phyloP scores from a whole-genome alignment of 2,888 invertebrate genomes.

The Idaea straminata region DNA sequence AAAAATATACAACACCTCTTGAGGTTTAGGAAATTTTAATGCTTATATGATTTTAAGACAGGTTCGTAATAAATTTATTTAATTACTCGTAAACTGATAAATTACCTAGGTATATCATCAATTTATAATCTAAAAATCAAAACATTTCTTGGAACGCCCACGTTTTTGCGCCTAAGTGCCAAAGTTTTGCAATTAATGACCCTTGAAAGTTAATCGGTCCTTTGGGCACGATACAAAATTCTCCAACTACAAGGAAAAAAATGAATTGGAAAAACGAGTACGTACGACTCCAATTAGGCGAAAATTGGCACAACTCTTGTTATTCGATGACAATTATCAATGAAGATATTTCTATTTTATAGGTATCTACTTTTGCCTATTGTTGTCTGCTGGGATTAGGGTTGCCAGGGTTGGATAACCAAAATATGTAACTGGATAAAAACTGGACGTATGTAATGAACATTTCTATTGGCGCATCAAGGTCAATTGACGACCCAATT shows the following conservation, averaged over 20 bases:
- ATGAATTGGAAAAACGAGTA: constrained; percentile 18
- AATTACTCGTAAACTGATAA: no score
- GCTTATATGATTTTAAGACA: no score
- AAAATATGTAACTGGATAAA: not conserved
- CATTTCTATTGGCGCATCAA: no score
- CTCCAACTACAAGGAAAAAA: constrained; percentile 21
- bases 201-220: constrained; percentile 17
- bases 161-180: constrained; percentile 1
- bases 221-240: constrained; percentile 12
- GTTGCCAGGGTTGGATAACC: not conserved
- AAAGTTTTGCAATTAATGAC: constrained; percentile 19
- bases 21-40: no score
- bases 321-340: not conserved
- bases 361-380: not conserved
- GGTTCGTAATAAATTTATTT: no score
- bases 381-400: not conserved
- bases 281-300: constrained; percentile 18
- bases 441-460: no score
- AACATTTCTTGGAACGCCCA: not conserved
- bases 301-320: constrained; percentile 8
- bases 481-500: no score
- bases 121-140: not conserved
- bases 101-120: no score
- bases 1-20: no score
- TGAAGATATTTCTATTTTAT: not conserved